Base-by-base conservation (phyloP, 2,888 invertebrate genomes). In the Epinotia ramella region DNA sequence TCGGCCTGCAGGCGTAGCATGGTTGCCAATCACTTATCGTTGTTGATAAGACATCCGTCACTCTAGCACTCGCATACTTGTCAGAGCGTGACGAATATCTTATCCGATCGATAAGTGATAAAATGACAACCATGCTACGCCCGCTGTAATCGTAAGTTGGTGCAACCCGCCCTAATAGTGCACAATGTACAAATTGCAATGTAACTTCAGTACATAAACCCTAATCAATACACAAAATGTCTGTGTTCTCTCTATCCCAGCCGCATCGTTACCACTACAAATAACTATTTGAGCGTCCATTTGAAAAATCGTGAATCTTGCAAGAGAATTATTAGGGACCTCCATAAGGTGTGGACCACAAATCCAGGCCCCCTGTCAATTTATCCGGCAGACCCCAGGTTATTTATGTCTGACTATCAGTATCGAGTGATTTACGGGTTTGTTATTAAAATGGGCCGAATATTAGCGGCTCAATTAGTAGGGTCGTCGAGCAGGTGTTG, bases 331-430 rank as follows among this genome's bases (percentile, higher is more conserved):
- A 76, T 76, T 72, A 66, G 76, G 76, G 76, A 72, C 72, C 46
- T 76, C 76, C 76, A 72, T 67, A 72, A 76, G 76, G 76, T 76
- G 76, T 76, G 76, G 76, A 76, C 76, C 76, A 76, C 76, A 76
- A 76, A 76, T 72, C 72, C 76, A 76, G 67, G 76, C 66, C 76
- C 76, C 76, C 72, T 76, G 76, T 76, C 76, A 76, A 76, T 76
- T 76, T 76, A 76, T 72, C 76, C 72, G 71, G 60, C 60, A 67
- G 67, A 62, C 56, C 71, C 67, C 66, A 66, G 67, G 71, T 71
- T 76, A 76, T 76, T 76, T 76, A 76, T 76, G 76, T 76, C 67
- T 57, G 67, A 76, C 76, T 76, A 76, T 76, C 76, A 76, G 71
- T 72, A 66, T 57, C 66, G 71, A 72, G 66, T 72, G 76, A 76